A percentile compares a stretch with the other conserved stretches of the same genome.
These are phyloP conservation scores for Pectinophora gossypiella DNA, from an alignment of 1,140 invertebrate genomes.

Conservation along the genomic window DNA sequence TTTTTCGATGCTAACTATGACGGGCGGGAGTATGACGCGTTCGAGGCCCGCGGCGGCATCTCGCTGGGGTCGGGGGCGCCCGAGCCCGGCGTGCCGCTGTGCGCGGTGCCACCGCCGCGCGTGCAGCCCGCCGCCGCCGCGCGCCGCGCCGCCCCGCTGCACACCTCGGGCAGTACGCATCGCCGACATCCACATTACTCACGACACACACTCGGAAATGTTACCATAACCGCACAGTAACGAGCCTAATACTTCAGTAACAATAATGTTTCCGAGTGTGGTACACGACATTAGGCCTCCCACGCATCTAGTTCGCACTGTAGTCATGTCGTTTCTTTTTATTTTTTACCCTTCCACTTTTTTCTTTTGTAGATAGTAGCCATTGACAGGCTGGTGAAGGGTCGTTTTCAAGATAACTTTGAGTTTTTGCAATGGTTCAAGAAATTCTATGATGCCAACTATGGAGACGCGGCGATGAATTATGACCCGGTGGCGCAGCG, in stretches of 20 bases:
- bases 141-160: slow-evolving; percentile 38
- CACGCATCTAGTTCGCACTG: slow-evolving; percentile 14
- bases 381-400: slow-evolving; percentile 94
- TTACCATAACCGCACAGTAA: neutral
- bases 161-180: slow-evolving; percentile 68
- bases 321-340: slow-evolving; percentile 36
- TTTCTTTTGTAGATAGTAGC: slow-evolving; percentile 87
- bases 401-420: slow-evolving; percentile 98
- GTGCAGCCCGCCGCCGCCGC: slow-evolving; percentile 29
- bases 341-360: slow-evolving; percentile 69
- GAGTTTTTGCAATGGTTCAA: slow-evolving; percentile 99
- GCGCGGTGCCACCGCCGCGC: slow-evolving; percentile 23
- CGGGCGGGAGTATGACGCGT: slow-evolving; percentile 94
- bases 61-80: slow-evolving; percentile 61
- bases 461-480: slow-evolving; percentile 85
- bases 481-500: slow-evolving; percentile 93
- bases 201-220: slow-evolving; percentile 25
- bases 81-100: slow-evolving; percentile 63
- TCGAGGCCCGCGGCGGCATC: slow-evolving; percentile 83
- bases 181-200: slow-evolving; percentile 18
- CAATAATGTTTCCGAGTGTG: neutral
- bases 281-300: neutral
- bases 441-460: slow-evolving; percentile 99
- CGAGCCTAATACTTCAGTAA: neutral
- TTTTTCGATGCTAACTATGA: slow-evolving; percentile 99